Evolutionary conservation across 2,888 invertebrate species (phyloP), one percentile per base, ranked within the genome.

Genomic region (Branchinecta sandiegonensis): DNA sequence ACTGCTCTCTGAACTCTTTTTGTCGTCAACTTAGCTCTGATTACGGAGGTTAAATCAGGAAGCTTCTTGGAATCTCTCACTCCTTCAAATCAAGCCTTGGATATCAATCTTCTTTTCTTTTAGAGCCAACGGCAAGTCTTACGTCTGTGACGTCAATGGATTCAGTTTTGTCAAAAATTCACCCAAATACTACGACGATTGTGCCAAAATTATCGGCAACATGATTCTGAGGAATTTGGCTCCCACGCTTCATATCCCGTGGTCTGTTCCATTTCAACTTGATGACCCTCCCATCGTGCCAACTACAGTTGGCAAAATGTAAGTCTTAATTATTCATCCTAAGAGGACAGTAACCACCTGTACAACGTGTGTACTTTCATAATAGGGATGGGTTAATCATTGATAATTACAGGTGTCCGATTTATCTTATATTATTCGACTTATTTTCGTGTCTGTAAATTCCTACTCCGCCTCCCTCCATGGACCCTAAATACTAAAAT

Each of bases 91-190:
- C 37, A 37, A 37, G 4, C 6, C 37, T 37, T 0, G 6, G 6
- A 37, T 6, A 37, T 37, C 6, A 37, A 65, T 17, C 73, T 67
- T 68, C 71, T 71, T 69, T 70, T 70, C 73, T 77, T 78, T 23
- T 75, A 89, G 96, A 78, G 97, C 99, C 23, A 97, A 94, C 81
- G 99, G 99, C 66, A 93, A 94, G 79, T 97, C 97, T 0, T 99
- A 92, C 78, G 99, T 99, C 0, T 99, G 99, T 80, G 99, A 99
- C 81, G 99, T 99, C 5, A 99, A 99, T 80, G 99, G 99, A 0
- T 99, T 99, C 79, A 97, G 96, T 76, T 99, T 99, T 79, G 99
- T 99, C 46, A 99, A 99, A 79, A 99, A 96, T 78, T 97, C 97
- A 0, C 93, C 93, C 78, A 99, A 99, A 77, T 99, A 99, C 80